Conservation (phyloP, 2,888 invertebrate genomes). For the Chloroclystis v-ata region DNA sequence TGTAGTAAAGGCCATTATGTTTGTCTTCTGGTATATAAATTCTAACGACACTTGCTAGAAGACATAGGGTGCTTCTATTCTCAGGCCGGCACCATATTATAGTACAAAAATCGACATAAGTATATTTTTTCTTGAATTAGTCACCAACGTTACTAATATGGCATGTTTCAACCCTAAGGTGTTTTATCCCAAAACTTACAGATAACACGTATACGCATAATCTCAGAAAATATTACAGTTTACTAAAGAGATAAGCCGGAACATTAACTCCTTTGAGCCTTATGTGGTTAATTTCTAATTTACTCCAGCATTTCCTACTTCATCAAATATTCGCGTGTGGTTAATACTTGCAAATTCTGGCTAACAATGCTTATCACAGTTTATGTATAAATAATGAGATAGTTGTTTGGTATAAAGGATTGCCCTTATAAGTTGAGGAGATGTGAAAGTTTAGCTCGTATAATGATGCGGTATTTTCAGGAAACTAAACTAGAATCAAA, state of each 20-base stretch:
- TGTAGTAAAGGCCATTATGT: no score
- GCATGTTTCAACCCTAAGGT: no score
- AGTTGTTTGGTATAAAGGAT: conserved; percentile 44
- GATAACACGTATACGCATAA: background rate
- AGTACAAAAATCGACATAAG: no score
- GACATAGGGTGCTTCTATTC: no score
- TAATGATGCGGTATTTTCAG: background rate
- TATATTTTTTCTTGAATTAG: no score
- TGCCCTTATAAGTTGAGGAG: conserved; percentile 35
- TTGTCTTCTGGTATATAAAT: no score
- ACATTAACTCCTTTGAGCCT: conserved; percentile 1
- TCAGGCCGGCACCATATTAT: no score
- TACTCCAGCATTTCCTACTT: conserved; percentile 18
- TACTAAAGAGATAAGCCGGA: background rate
- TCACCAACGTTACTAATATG: no score
- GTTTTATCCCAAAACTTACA: no score
- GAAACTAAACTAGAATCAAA: background rate
- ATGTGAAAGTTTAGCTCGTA: conserved; percentile 25
- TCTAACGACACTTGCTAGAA: no score
- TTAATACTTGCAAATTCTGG: conserved; percentile 43
- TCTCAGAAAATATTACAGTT: background rate
- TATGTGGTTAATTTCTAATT: conserved; percentile 12
- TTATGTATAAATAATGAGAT: conserved; percentile 49
- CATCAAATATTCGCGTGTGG: conserved; percentile 32
- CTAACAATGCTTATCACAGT: conserved; percentile 52